These are phyloP conservation scores for Budorcas taxicolor DNA, from an alignment of 2,113 vertebrate genomes.

Conservation along the genomic window DNA sequence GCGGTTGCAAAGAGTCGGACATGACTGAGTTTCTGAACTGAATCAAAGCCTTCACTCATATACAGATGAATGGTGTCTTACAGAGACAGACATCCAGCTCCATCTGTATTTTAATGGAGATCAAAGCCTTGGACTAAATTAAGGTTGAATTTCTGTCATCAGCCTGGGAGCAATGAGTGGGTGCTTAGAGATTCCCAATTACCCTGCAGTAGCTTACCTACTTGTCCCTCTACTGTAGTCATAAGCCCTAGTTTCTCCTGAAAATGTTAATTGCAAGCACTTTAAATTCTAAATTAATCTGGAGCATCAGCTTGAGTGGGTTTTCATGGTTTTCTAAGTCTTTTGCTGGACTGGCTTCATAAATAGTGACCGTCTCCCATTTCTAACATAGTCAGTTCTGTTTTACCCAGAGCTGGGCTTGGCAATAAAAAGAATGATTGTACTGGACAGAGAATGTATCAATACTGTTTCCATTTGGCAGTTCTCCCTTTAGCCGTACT, in stretches of 20 bases:
- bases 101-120: neutral
- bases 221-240: neutral
- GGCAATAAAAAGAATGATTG: neutral
- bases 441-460: neutral
- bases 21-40: neutral
- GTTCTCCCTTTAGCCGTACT: neutral
- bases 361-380: neutral
- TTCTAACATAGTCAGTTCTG: neutral
- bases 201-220: neutral
- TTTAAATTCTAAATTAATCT: neutral
- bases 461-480: conserved; percentile 35
- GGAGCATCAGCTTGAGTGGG: neutral
- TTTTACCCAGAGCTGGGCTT: neutral
- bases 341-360: neutral
- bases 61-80: neutral
- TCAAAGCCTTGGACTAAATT: neutral
- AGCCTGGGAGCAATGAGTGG: neutral
- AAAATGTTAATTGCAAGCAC: neutral
- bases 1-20: neutral
- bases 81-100: neutral
- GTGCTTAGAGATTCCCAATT: neutral
- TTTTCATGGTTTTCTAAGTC: neutral
- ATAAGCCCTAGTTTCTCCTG: neutral
- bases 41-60: neutral
- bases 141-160: neutral